These are phyloP conservation scores for Pseudomugil gertrudae DNA, from an alignment of 2,797 vertebrate genomes.

Conservation along the genomic window DNA sequence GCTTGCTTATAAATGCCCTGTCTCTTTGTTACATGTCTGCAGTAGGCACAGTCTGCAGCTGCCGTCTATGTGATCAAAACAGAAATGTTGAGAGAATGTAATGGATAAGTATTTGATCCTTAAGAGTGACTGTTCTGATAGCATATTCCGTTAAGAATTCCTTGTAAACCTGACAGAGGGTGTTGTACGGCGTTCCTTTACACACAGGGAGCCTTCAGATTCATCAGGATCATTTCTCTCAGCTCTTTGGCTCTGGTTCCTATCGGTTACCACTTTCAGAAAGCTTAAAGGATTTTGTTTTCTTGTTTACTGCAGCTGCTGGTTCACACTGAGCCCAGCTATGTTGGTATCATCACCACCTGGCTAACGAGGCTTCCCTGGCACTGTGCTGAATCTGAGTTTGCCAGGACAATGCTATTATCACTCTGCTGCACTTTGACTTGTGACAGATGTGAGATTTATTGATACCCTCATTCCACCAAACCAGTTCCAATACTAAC, in stretches of 20 bases:
- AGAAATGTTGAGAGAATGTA: conserved; percentile 1
- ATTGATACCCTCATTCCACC: conserved; percentile 20
- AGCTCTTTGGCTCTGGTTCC: conserved; percentile 20
- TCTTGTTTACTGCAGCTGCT: conserved; percentile 68
- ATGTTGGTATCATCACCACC: conserved; percentile 50
- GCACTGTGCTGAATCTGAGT: conserved; percentile 14
- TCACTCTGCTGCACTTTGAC: conserved; percentile 20
- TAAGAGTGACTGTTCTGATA: conserved; percentile 2
- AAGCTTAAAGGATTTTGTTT: conserved; percentile 57
- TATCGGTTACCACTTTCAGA: conserved; percentile 40
- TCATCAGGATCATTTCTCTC: conserved; percentile 30
- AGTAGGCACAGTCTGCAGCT: not conserved
- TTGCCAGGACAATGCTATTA: conserved; percentile 44
- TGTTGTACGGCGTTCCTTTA: conserved; percentile 4
- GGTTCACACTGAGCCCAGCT: conserved; percentile 26
- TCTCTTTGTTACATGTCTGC: not conserved
- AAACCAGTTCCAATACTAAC: not conserved
- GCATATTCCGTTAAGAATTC: not conserved
- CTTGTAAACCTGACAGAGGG: conserved; percentile 11
- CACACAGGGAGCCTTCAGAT: conserved; percentile 11
- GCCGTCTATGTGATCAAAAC: not conserved
- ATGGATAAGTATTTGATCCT: not conserved
- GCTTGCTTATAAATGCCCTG: not conserved
- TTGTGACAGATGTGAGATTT: conserved; percentile 51
- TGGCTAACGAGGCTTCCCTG: conserved; percentile 52